Percentiles rank a stretch among this genome's conserved stretches.
Evolutionary conservation across 2,113 vertebrate species (phyloP).

Genomic region (Oceanites oceanicus): DNA sequence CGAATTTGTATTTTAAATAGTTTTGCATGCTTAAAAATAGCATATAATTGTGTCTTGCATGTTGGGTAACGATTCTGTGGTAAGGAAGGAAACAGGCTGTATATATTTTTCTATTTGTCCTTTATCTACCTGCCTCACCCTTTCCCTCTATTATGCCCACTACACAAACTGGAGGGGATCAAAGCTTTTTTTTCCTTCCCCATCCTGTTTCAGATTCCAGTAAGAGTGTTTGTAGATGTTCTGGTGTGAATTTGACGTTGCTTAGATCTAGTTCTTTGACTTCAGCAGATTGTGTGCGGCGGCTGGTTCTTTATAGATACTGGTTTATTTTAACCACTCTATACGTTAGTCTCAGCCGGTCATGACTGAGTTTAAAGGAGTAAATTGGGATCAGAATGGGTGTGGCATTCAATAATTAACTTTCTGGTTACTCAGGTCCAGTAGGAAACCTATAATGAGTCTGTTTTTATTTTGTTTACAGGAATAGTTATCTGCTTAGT

Average conservation of each 20-base stretch:
- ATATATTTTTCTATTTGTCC: neutral
- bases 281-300: neutral
- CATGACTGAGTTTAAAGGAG: constrained; percentile 9
- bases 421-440: constrained; percentile 64
- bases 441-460: constrained; percentile 48
- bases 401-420: constrained; percentile 55
- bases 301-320: neutral
- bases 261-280: neutral
- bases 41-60: neutral
- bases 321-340: neutral
- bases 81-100: neutral
- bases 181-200: neutral
- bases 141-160: neutral
- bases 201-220: neutral
- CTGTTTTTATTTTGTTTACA: constrained; percentile 61
- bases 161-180: neutral
- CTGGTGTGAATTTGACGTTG: neutral
- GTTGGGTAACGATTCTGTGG: neutral
- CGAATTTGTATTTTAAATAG: neutral
- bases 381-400: constrained; percentile 23
- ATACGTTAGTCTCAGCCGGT: neutral
- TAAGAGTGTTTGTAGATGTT: neutral
- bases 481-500: constrained; percentile 59
- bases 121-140: neutral
- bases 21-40: neutral